Evolutionary conservation across 2,113 vertebrate genomes (phyloP), one percentile per base, ranked within the genome.

Genomic region (Atrichornis clamosus): DNA sequence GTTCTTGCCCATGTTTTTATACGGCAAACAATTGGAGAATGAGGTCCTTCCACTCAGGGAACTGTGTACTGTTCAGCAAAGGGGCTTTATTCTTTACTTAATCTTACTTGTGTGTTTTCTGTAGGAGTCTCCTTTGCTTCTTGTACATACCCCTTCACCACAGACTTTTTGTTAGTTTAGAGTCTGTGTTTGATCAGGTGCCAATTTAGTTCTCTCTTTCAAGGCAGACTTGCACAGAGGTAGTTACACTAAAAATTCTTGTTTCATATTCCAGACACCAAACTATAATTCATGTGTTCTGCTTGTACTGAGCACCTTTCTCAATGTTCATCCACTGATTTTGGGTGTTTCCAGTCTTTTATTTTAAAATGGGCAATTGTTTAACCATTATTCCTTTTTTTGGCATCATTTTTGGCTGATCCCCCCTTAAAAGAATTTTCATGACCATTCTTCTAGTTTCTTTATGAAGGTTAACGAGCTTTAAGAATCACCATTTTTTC

Each of bases 11-110:
- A 4, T 20, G 30, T 74, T 42, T 75, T 85, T 79, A 9, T 10
- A 67, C 67, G 24, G 6, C 7, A 7, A n/a, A 75, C 1, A 0
- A 59, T 0, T n/a, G 20, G n/a, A 67, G 15, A 67, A 65, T 46
- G 4, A 77, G 16, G 5, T 59, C 23, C 33, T 69, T 74, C 23
- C 46, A 46, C 30, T 22, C 16, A 65, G 32, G 35, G 27, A 70
- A 37, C 7, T 6, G 6, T 19, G 12, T n/a, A 7, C 21, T 35
- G 17, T 24, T 80, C 46, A 77, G 42, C 19, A 67, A 21, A 17
- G 56, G 16, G 14, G 2, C 72, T 89, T 86, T 69, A 35, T 39
- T 67, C 47, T 84, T 70, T 60, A 46, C 15, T 92, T 63, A 24
- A 41, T 52, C 20, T 62, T 81, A 47, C 21, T 59, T 53, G 27